Evolutionary conservation across 1,140 invertebrate species (phyloP).

Genomic region (Dolichoris vasculosae): DNA sequence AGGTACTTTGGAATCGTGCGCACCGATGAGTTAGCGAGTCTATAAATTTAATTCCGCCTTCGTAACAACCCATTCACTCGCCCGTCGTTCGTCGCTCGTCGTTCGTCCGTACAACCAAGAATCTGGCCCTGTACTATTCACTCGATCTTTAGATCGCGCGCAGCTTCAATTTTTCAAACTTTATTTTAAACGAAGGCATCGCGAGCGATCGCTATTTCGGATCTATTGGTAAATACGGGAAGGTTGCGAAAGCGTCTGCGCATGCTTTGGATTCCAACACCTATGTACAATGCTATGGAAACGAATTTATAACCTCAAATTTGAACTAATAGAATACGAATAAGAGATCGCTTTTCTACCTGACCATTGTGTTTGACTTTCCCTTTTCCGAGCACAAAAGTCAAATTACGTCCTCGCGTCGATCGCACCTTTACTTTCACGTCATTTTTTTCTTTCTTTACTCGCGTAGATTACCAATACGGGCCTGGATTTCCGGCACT

Average conservation of each 20-base stretch:
- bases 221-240: no score
- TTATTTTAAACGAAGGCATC: no score
- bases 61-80: not conserved
- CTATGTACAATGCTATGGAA: no score
- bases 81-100: not conserved
- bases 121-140: no score
- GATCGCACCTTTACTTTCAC: not conserved
- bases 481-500: conserved; percentile 77
- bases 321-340: no score
- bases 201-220: no score
- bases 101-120: no score
- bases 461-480: conserved; percentile 79
- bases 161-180: no score
- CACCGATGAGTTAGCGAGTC: conserved; percentile 5
- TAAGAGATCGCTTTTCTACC: not conserved
- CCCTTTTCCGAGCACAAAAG: not conserved
- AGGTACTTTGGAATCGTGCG: not conserved
- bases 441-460: conserved; percentile 25
- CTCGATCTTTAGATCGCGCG: no score
- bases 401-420: not conserved
- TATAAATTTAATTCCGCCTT: conserved; percentile 20
- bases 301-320: no score
- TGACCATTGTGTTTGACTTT: not conserved
- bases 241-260: no score
- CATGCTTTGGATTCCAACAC: no score